A percentile compares a stretch with the other conserved stretches of the same genome.
Evolutionary conservation across 2,888 invertebrate genomes (phyloP).

Genomic region (Serripes groenlandicus): DNA sequence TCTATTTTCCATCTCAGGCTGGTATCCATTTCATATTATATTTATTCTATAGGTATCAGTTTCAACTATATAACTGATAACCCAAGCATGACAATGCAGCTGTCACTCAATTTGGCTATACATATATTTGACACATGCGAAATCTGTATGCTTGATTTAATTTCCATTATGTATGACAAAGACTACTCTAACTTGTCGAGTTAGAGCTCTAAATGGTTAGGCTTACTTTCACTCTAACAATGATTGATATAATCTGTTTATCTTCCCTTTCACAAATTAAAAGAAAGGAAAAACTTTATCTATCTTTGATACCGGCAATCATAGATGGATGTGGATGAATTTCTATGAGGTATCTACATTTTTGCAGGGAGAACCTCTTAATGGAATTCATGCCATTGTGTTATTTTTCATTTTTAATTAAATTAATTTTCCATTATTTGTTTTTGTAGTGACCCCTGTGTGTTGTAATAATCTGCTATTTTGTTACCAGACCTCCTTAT

Average conservation of each 20-base stretch:
- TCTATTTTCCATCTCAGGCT: slow-evolving; percentile 36
- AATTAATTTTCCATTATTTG: too few species aligned
- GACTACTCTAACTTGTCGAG: slow-evolving; percentile 22
- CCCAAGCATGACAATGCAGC: slow-evolving; percentile 58
- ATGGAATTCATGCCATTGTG: too few species aligned
- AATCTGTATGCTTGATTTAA: slow-evolving; percentile 56
- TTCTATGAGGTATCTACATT: too few species aligned
- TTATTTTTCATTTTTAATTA: too few species aligned
- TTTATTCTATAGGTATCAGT: slow-evolving; percentile 61
- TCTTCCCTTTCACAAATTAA: too few species aligned
- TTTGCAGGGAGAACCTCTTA: too few species aligned
- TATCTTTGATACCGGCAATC: too few species aligned
- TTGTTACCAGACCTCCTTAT: too few species aligned
- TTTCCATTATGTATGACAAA: slow-evolving; percentile 51
- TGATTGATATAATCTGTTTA: slow-evolving; percentile 17
- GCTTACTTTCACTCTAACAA: slow-evolving; percentile 12
- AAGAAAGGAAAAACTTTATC: too few species aligned
- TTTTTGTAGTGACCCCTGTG: too few species aligned
- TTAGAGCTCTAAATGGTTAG: slow-evolving; percentile 21
- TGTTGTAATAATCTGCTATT: too few species aligned
- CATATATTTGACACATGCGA: slow-evolving; percentile 61
- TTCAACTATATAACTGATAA: slow-evolving; percentile 50
- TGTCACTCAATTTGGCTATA: slow-evolving; percentile 53
- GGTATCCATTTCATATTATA: slow-evolving; percentile 61
- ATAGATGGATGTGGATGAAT: too few species aligned